phyloP scores from a whole-genome alignment of 92 coral and sea anemone species.

The Epizoanthus rinbou region DNA sequence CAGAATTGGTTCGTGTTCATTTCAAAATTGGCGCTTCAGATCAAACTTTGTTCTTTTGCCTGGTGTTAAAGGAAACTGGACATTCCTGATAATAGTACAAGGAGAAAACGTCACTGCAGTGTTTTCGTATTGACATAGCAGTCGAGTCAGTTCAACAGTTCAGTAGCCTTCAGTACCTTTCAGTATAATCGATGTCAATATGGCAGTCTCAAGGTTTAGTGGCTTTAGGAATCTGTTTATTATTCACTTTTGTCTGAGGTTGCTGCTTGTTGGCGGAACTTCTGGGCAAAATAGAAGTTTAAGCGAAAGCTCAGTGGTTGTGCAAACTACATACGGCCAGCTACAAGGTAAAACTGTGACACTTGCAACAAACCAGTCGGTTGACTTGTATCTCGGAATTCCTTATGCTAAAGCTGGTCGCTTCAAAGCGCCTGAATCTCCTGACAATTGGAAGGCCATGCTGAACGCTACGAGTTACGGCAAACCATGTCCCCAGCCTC shows the following conservation, averaged over 20 bases:
- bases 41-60: not conserved
- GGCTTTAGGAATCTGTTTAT: not conserved
- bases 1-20: not conserved
- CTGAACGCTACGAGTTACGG: slow-evolving; percentile 36
- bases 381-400: slow-evolving; percentile 36
- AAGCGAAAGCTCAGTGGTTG: not conserved
- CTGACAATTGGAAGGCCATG: slow-evolving; percentile 37
- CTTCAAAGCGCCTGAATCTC: slow-evolving; percentile 27
- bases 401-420: slow-evolving; percentile 60
- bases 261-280: slow-evolving; percentile 1
- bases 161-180: not conserved
- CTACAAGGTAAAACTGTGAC: not conserved
- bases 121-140: no score
- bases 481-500: slow-evolving; percentile 53
- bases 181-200: not conserved
- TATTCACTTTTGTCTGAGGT: not conserved
- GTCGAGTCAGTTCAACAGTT: no score
- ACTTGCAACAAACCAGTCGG: slow-evolving; percentile 7
- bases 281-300: not conserved
- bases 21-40: not conserved
- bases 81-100: no score
- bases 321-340: slow-evolving; percentile 6
- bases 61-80: no score
- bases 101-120: no score
- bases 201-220: not conserved